phyloP scores from a whole-genome alignment of 64 coral and sea anemone species.

The Montipora sp. region DNA sequence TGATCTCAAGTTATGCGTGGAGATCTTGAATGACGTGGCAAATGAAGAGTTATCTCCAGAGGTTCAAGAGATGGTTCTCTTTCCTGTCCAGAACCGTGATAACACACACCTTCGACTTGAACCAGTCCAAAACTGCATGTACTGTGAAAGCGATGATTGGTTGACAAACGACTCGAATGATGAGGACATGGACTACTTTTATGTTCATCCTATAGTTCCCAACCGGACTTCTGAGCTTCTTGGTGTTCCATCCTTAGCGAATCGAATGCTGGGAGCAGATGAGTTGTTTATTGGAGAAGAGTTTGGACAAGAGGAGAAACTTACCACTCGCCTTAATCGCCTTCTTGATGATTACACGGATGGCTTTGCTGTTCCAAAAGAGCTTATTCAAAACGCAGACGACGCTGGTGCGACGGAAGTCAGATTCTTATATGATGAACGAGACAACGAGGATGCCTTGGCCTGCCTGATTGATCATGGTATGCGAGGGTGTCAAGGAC shows the following conservation, averaged over 20 bases:
- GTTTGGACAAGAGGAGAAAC: constrained; percentile 57
- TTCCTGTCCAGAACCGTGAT: constrained; percentile 47
- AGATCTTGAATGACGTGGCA: constrained; percentile 70
- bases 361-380: constrained; percentile 69
- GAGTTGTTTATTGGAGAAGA: constrained; percentile 56
- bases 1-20: constrained; percentile 69
- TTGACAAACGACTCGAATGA: constrained; percentile 5
- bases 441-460: constrained; percentile 46
- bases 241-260: constrained; percentile 45
- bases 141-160: constrained; percentile 76
- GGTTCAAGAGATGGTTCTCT: constrained; percentile 32
- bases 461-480: constrained; percentile 55
- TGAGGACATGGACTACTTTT: constrained; percentile 47
- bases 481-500: constrained; percentile 55
- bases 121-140: constrained; percentile 69
- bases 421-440: constrained; percentile 61
- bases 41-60: not conserved
- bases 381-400: constrained; percentile 65
- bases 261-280: constrained; percentile 52
- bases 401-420: constrained; percentile 69
- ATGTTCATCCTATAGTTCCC: constrained; percentile 53
- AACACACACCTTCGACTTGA: constrained; percentile 33
- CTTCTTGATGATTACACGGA: constrained; percentile 67
- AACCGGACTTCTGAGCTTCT: constrained; percentile 35
- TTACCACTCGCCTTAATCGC: constrained; percentile 41